phyloP scores from a whole-genome alignment of 2,888 invertebrate species.

The Pelosia muscerda region DNA sequence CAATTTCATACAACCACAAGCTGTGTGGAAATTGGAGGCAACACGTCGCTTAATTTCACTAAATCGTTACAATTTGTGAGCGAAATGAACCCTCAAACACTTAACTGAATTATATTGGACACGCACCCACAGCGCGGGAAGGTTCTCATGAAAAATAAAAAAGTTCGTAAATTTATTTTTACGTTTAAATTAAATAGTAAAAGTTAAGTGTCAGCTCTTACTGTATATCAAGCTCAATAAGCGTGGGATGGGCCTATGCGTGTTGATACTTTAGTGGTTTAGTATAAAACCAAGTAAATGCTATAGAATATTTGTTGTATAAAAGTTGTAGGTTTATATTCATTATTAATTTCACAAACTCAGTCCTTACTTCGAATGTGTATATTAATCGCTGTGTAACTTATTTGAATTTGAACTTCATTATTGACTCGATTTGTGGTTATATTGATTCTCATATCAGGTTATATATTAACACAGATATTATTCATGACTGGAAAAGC shows the following conservation, averaged over 20 bases:
- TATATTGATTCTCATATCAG: no score
- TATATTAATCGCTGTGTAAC: background rate
- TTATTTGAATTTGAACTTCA: no score
- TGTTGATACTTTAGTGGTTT: slow-evolving; percentile 5
- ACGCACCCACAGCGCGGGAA: slow-evolving; percentile 62
- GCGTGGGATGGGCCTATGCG: slow-evolving; percentile 2
- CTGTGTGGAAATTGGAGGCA: slow-evolving; percentile 68
- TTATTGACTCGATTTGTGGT: no score
- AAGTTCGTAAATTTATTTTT: slow-evolving; percentile 38
- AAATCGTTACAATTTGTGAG: slow-evolving; percentile 75
- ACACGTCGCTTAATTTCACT: slow-evolving; percentile 70
- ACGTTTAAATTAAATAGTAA: slow-evolving; percentile 30
- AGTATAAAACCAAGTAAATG: slow-evolving; percentile 3
- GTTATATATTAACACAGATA: no score
- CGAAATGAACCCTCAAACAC: slow-evolving; percentile 70
- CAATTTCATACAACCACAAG: slow-evolving; percentile 69
- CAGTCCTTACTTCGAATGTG: slow-evolving; percentile 1
- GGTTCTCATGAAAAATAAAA: slow-evolving; percentile 45
- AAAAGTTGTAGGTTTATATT: background rate
- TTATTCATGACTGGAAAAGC: no score
- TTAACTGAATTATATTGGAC: slow-evolving; percentile 75
- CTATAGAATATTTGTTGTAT: background rate
- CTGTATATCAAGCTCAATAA: slow-evolving; percentile 14
- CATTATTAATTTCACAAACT: background rate
- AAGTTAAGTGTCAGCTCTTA: slow-evolving; percentile 18